A percentile compares a stretch with the other conserved stretches of the same genome.
Evolutionary conservation across 2,113 vertebrate species (phyloP).

Genomic region (Muntiacus muntjak): DNA sequence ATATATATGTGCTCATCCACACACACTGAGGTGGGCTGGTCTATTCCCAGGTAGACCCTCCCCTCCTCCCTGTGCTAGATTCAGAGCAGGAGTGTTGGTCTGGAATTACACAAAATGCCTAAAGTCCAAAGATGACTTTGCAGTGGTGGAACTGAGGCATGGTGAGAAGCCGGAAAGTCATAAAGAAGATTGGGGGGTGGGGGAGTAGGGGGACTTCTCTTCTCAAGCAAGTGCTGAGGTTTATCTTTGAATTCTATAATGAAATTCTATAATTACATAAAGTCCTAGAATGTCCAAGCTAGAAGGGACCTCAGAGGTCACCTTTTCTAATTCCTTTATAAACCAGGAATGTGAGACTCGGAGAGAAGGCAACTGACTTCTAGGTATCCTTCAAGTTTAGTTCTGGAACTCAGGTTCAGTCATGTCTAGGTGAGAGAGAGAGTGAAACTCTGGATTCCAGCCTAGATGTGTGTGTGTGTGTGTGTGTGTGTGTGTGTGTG

Average conservation of each 20-base stretch:
- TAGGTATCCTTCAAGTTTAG: background rate
- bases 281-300: background rate
- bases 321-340: background rate
- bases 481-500: rapidly evolving
- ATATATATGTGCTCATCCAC: background rate
- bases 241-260: background rate
- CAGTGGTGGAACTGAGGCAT: background rate
- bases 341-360: background rate
- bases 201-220: background rate
- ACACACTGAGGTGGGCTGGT: background rate
- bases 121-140: background rate
- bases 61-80: background rate
- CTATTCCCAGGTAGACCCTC: background rate
- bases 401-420: background rate
- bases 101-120: background rate
- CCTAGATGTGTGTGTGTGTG: background rate
- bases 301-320: background rate
- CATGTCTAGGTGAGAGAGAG: background rate
- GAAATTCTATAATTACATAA: background rate
- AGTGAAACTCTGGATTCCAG: background rate
- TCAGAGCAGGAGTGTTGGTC: background rate
- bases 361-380: background rate
- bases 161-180: background rate
- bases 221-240: background rate
- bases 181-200: background rate